Evolutionary conservation across 2,113 vertebrate genomes (phyloP), one percentile per base, ranked within the genome.

Genomic region (Myrmecophaga tridactyla): DNA sequence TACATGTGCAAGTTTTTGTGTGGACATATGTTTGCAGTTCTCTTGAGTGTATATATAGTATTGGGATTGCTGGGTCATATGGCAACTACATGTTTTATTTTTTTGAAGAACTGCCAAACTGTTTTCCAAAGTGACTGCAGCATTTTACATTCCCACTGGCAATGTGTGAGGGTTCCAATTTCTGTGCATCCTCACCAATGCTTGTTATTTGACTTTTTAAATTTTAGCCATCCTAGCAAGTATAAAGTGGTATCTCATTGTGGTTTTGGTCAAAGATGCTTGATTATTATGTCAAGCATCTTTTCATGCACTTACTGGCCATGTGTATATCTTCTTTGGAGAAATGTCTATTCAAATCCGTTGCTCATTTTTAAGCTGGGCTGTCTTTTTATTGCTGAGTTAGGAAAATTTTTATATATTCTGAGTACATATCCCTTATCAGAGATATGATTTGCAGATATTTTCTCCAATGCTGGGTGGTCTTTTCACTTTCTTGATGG

Each of bases 251-350:
- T 53, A 51, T 60, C 20, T 58, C 29, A 12, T 34, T 88, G 60
- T 90, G 60, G 81, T 43, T 96, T 96, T 86, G 46, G 65, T 84
- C 72, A n/a, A n/a, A n/a, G n/a, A n/a, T n/a, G n/a, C n/a, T n/a
- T 69, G 58, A 80, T 67, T 60, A 1, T 43, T 56, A 62, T 72
- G 39, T 43, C 65, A 70, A 81, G 46, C 46, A 46, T 43, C 76
- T 96, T 96, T 73, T 63, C 58, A 23, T 76, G 70, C 85, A 36
- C 36, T 91, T n/a, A n/a, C n/a, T 85, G 53, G 56, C 34, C 36
- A 41, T 41, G 69, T 20, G 25, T 78, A 18, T 86, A 56, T 80
- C 41, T 75, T 94, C 43, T 88, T 85, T 94, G 53, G 62, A 84
- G 76, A 87, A 95, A 83, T 83, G 53, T 89, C 41, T 94, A 23